Percentiles rank a stretch among this genome's conserved stretches.
phyloP scores from a whole-genome alignment of 2,113 vertebrate genomes.

The Excalfactoria chinensis region DNA sequence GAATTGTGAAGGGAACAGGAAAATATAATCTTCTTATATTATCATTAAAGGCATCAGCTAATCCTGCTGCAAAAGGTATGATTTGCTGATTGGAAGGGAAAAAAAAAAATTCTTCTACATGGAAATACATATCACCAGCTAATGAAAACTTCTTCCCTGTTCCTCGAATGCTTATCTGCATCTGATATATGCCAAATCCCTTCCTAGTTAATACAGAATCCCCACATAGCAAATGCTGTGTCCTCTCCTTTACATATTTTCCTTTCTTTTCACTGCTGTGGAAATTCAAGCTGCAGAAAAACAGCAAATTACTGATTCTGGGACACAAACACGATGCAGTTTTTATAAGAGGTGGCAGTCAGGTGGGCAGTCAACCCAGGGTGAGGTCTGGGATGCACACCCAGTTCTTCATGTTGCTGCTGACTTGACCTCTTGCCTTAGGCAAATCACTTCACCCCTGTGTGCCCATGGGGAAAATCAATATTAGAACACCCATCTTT shows the following conservation, averaged over 20 bases:
- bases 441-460: neutral
- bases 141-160: neutral
- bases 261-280: neutral
- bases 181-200: conserved; percentile 4
- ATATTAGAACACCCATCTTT: neutral
- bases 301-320: neutral
- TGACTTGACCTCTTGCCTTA: neutral
- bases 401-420: neutral
- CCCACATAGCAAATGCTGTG: neutral
- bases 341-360: neutral
- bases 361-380: neutral
- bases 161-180: neutral
- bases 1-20: conserved; percentile 20
- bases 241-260: neutral
- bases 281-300: neutral
- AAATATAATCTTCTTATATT: conserved; percentile 51
- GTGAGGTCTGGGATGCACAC: accelerated
- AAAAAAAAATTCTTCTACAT: neutral
- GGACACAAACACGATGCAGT: neutral
- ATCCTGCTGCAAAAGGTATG: conserved; percentile 41
- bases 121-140: neutral
- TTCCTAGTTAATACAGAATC: neutral
- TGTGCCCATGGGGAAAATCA: neutral
- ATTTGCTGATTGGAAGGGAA: conserved; percentile 11
- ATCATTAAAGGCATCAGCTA: conserved; percentile 64